Base-by-base conservation (phyloP, 2,888 invertebrate species). In the Drosophila ezoana region DNA sequence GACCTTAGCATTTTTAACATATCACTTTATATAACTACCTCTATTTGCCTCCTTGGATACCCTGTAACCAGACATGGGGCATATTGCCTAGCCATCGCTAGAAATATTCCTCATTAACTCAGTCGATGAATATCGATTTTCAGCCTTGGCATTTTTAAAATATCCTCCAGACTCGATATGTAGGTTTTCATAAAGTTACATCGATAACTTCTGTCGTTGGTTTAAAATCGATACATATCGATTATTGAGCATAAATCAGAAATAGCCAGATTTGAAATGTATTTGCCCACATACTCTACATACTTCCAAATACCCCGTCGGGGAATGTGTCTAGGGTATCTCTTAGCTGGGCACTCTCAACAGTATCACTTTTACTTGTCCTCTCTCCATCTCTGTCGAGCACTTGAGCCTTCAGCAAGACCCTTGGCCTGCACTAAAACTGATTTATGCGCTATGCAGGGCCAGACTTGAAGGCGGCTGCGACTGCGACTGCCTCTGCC, bases 401-500 rank as follows among this genome's bases (percentile, higher is more conserved):
- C 72, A 78, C 81, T 81, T 63, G 63, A 58, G 76, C 71, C 76
- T 79, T 87, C 87, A 87, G 69, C 82, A 67, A 83, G 83, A 68
- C 76, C 70, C 83, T 87, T 87, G 73, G 75, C 65, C 66, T 54
- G 57, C 78, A 72, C 63, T 82, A 72, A 88, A 79, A 75, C 79
- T 86, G 86, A 86, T 86, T 86, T 86, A 86, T 88, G 79, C 60
- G 20, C 68, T 72, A 48, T 48, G 74, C 54, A 53, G 54, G 72
- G 51, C 71, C 87, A 86, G 86, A 86, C 86, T 79, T 68, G 53
- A 62, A 73, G 86, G 83, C 86, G 86, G 70, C 89, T 66, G 51
- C 41, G 23, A 10, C 18, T 18, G 18, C 18, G 18, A 23, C 23
- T 23, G 23, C 23, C 5, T 5, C 11, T 51, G 37, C 37, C 20